These are phyloP conservation scores for Amniataba percoides DNA, from an alignment of 2,797 vertebrate genomes.

Conservation along the genomic window DNA sequence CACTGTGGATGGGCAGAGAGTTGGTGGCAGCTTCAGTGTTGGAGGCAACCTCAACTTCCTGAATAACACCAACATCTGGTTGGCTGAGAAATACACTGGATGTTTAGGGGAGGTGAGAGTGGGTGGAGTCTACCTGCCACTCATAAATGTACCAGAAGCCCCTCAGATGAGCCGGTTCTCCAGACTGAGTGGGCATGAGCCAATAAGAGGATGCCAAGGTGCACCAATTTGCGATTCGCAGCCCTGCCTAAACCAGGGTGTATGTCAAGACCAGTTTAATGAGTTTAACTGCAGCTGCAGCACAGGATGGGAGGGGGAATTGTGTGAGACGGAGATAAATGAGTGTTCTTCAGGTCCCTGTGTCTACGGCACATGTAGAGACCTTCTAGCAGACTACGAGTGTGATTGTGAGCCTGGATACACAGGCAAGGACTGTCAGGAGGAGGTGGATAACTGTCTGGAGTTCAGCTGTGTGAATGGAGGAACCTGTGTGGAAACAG, in stretches of 20 bases:
- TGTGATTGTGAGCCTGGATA: slow-evolving; percentile 92
- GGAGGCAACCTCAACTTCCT: slow-evolving; percentile 89
- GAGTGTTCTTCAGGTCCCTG: slow-evolving; percentile 90
- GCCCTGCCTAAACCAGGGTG: slow-evolving; percentile 89
- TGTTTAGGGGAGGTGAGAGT: slow-evolving; percentile 91
- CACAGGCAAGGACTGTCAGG: slow-evolving; percentile 87
- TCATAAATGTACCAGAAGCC: slow-evolving; percentile 64
- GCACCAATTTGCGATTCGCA: slow-evolving; percentile 84
- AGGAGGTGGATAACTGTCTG: slow-evolving; percentile 89
- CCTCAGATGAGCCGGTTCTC: slow-evolving; percentile 84
- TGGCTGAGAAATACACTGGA: slow-evolving; percentile 93
- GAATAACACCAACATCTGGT: slow-evolving; percentile 77
- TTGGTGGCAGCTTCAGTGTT: slow-evolving; percentile 71
- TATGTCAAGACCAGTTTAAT: slow-evolving; percentile 92
- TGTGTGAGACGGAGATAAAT: slow-evolving; percentile 86
- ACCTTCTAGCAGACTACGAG: slow-evolving; percentile 86
- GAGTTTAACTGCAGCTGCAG: slow-evolving; percentile 88
- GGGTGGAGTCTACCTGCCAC: slow-evolving; percentile 90
- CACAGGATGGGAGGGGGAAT: slow-evolving; percentile 88
- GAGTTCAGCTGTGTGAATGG: slow-evolving; percentile 87
- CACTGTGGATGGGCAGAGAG: slow-evolving; percentile 81
- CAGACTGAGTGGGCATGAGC: slow-evolving; percentile 19
- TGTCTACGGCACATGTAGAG: slow-evolving; percentile 86
- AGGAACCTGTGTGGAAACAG: slow-evolving; percentile 82
- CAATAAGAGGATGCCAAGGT: slow-evolving; percentile 87